phyloP scores from a whole-genome alignment of 2,113 vertebrate genomes.

The Erythrolamprus reginae region DNA sequence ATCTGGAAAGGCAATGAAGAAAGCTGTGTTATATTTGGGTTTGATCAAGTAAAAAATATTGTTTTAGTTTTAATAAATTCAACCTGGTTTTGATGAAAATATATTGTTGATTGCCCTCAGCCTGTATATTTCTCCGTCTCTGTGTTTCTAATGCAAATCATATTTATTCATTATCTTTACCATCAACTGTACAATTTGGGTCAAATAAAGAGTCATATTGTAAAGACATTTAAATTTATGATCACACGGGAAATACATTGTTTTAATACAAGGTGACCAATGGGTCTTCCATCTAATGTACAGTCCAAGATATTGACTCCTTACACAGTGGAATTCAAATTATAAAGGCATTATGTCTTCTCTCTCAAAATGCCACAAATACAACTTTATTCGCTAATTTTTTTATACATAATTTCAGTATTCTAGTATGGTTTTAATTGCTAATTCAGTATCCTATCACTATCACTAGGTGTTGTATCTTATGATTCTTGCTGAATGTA shows the following conservation, averaged over 20 bases:
- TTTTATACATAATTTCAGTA: no score
- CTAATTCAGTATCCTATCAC: no score
- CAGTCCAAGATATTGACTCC: no score
- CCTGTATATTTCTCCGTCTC: neutral
- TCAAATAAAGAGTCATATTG: neutral
- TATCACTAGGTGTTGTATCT: no score
- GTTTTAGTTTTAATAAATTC: neutral
- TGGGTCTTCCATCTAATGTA: no score
- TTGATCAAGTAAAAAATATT: neutral
- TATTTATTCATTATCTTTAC: neutral
- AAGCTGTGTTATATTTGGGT: neutral
- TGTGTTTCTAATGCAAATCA: neutral
- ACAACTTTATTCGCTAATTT: no score
- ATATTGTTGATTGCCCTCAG: neutral
- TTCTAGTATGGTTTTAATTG: no score
- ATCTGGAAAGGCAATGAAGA: neutral
- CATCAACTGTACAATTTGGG: neutral
- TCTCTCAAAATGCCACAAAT: no score
- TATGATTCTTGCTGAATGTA: no score
- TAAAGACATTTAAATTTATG: neutral
- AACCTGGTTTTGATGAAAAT: neutral
- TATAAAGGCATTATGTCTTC: no score
- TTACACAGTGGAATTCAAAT: no score
- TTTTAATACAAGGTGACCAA: neutral
- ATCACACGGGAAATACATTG: neutral